Evolutionary conservation across 2,888 invertebrate genomes (phyloP).

Genomic region (Operophtera brumata): DNA sequence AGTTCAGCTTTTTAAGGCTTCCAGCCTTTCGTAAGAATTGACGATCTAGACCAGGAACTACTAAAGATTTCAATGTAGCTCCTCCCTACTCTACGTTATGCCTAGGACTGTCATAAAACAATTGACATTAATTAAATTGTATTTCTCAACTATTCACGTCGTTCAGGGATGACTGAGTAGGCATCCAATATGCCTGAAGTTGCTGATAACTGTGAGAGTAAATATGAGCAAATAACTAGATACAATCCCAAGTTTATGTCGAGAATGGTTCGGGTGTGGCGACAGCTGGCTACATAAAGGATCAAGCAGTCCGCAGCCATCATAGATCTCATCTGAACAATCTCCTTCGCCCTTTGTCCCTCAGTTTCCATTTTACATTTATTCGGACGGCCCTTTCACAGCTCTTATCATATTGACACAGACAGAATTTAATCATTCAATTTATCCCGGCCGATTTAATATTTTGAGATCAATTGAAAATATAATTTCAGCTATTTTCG

Average conservation of each 20-base stretch:
- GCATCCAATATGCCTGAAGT: neutral
- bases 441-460: slow-evolving; percentile 58
- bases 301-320: slow-evolving; percentile 51
- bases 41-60: no score
- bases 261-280: slow-evolving; percentile 18
- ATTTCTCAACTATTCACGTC: neutral
- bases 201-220: slow-evolving; percentile 9
- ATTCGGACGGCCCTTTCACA: slow-evolving; percentile 55
- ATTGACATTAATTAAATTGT: neutral
- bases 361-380: slow-evolving; percentile 67
- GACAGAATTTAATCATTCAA: slow-evolving; percentile 67
- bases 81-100: neutral
- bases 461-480: slow-evolving; percentile 38
- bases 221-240: slow-evolving; percentile 15
- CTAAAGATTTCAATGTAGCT: no score
- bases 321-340: slow-evolving; percentile 58
- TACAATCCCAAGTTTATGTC: slow-evolving; percentile 17
- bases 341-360: slow-evolving; percentile 57
- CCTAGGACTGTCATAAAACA: neutral
- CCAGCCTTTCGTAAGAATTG: no score
- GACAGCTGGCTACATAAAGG: slow-evolving; percentile 42
- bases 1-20: no score
- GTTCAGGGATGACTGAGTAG: neutral
- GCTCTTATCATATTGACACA: slow-evolving; percentile 74
- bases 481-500: slow-evolving; percentile 38